phyloP scores from a whole-genome alignment of 2,888 invertebrate genomes.

The Ectobius pallidus region DNA sequence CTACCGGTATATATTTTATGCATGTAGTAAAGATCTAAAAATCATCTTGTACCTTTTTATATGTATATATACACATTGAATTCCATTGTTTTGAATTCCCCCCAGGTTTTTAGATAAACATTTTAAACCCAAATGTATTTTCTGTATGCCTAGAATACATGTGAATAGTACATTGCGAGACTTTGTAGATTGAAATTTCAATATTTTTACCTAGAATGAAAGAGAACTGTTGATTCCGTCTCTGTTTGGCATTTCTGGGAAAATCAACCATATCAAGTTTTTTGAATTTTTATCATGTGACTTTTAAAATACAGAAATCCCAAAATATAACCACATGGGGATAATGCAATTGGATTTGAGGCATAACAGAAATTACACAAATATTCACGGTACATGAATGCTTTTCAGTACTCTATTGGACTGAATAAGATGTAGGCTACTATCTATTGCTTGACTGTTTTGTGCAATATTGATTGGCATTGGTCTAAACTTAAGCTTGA shows the following conservation, averaged over 20 bases:
- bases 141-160: neutral
- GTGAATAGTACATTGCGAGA: neutral
- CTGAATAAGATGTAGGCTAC: too few species aligned
- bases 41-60: neutral
- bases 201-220: neutral
- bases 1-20: constrained; percentile 6
- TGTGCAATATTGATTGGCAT: too few species aligned
- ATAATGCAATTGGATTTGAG: neutral
- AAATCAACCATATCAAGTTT: constrained; percentile 16
- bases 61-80: neutral
- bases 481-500: too few species aligned
- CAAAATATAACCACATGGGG: neutral
- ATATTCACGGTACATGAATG: too few species aligned
- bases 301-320: neutral
- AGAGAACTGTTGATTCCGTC: neutral
- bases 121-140: neutral
- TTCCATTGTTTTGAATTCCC: neutral
- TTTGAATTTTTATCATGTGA: neutral
- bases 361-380: neutral
- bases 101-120: neutral
- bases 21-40: constrained; percentile 8
- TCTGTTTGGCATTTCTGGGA: neutral
- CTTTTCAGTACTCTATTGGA: too few species aligned
- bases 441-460: too few species aligned
- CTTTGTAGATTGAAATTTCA: neutral